Conservation (phyloP, 37 sponge, comb jelly and placozoan species). For the Axinella damicornis region DNA sequence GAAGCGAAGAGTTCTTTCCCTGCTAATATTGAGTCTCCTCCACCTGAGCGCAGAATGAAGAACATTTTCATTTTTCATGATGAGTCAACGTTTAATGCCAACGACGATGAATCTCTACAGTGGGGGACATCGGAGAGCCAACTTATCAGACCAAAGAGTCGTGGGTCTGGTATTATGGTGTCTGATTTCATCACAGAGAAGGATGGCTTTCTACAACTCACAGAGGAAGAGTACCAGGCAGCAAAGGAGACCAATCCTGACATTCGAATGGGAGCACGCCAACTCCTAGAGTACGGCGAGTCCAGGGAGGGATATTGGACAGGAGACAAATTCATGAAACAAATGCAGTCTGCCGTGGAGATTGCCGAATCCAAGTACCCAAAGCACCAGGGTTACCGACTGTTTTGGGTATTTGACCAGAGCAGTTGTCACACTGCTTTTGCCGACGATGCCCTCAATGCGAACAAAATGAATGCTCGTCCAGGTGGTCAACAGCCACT, state of each 20-base stretch:
- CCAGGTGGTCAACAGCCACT: no score
- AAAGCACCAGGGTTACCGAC: slow-evolving; percentile 6
- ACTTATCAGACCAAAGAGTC: neutral
- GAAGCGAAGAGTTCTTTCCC: slow-evolving; percentile 4
- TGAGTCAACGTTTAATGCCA: no score
- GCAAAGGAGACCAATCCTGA: neutral
- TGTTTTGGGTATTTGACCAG: no score
- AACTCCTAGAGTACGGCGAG: no score
- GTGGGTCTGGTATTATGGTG: no score
- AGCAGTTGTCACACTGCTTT: no score
- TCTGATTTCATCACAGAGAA: neutral
- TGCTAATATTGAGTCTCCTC: neutral
- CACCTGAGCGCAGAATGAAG: neutral
- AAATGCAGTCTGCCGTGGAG: slow-evolving; percentile 19
- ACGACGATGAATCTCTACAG: no score
- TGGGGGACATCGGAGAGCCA: slow-evolving; percentile 1
- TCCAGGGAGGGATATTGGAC: slow-evolving; percentile 55
- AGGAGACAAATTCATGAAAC: slow-evolving; percentile 24
- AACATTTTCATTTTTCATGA: neutral
- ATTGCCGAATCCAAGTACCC: no score
- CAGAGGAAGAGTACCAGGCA: no score
- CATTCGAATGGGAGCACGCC: slow-evolving; percentile 3
- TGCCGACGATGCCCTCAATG: no score
- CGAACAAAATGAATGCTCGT: no score
- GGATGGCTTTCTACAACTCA: neutral